These are phyloP conservation scores for Halictus quadricinctus DNA, from an alignment of 2,888 invertebrate genomes.

Conservation along the genomic window DNA sequence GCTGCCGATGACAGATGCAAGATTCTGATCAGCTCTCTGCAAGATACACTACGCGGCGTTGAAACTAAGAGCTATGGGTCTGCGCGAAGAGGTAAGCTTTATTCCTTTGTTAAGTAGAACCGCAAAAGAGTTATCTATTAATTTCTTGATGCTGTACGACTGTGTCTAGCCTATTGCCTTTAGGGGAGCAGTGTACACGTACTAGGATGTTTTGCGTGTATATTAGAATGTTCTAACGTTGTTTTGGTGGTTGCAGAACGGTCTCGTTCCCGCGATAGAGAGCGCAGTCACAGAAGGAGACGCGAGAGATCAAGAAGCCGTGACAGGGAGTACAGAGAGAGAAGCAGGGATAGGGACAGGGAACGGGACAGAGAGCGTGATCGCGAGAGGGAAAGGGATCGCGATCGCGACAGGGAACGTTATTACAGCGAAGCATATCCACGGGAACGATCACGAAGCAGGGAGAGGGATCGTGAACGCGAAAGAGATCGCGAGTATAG, in stretches of 20 bases:
- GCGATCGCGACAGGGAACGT: conserved; percentile 83
- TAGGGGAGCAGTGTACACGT: neutral
- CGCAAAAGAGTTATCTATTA: too few relatives aligned
- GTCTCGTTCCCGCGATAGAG: conserved; percentile 83
- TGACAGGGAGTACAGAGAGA: conserved; percentile 86
- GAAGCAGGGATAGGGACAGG: conserved; percentile 84
- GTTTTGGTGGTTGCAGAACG: conserved; percentile 79
- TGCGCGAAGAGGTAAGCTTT: conserved; percentile 84
- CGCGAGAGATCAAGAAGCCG: conserved; percentile 89
- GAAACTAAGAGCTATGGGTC: conserved; percentile 98
- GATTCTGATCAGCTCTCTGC: conserved; percentile 97
- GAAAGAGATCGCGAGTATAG: conserved; percentile 88
- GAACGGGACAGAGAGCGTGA: conserved; percentile 85
- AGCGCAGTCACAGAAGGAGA: conserved; percentile 85
- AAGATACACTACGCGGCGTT: conserved; percentile 98
- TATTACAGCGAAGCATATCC: conserved; percentile 84
- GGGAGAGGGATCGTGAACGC: conserved; percentile 86
- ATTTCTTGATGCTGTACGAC: neutral
- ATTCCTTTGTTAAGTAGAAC: neutral
- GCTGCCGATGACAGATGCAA: conserved; percentile 98
- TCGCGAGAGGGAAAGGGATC: conserved; percentile 83
- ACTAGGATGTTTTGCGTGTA: neutral
- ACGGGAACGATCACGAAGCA: conserved; percentile 91
- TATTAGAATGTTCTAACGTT: neutral
- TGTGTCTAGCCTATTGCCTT: neutral